Evolutionary conservation across 2,797 vertebrate species (phyloP).

Genomic region (Triplophysa yarkandensis): DNA sequence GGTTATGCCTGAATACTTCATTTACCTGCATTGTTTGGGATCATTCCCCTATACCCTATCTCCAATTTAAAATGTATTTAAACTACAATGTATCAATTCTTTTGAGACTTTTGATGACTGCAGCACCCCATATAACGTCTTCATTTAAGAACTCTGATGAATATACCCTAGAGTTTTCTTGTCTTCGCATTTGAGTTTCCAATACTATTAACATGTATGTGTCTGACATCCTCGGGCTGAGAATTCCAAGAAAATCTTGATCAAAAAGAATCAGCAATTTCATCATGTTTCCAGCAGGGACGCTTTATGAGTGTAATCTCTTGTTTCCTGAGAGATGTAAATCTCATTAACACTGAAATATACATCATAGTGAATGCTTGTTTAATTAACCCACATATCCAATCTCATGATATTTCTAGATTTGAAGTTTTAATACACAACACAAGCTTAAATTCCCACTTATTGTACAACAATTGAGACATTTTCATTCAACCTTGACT

Average conservation of each 20-base stretch:
- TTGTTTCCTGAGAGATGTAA: constrained; percentile 5
- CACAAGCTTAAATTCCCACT: neutral
- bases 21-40: no score
- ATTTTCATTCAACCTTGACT: neutral
- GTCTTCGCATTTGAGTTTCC: no score
- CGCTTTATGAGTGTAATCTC: constrained; percentile 35
- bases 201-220: neutral
- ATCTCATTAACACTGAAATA: constrained; percentile 41
- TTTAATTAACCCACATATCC: constrained; percentile 15
- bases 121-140: no score
- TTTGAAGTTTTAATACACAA: neutral
- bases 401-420: neutral
- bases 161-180: no score
- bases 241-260: constrained; percentile 24
- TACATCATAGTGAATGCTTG: constrained; percentile 13
- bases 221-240: neutral
- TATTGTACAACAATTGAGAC: neutral
- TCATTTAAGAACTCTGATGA: no score
- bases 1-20: no score
- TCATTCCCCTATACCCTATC: no score
- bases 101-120: no score
- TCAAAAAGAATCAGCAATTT: constrained; percentile 11
- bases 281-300: constrained; percentile 10
- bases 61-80: no score
- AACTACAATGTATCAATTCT: no score